Evolutionary conservation across 2,113 vertebrate species (phyloP).

Genomic region (Cygnus buccinator): DNA sequence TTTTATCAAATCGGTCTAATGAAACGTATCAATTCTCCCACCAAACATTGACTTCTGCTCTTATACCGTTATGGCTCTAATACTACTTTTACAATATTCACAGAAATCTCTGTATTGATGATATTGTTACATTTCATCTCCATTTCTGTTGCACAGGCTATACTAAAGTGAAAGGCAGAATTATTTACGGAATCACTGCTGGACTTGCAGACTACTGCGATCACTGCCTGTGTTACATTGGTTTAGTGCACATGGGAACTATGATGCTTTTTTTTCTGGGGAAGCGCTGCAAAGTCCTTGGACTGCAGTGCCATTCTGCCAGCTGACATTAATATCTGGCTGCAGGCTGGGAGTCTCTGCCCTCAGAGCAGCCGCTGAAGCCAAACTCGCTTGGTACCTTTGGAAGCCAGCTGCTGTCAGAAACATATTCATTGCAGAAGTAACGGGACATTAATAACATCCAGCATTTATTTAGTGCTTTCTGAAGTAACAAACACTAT

Average conservation of each 20-base stretch:
- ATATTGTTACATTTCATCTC: neutral
- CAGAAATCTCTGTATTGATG: neutral
- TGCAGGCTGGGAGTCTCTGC: neutral
- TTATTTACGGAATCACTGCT: neutral
- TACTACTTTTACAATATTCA: neutral
- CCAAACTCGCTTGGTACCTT: neutral
- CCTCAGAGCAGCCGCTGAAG: neutral
- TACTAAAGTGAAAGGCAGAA: neutral
- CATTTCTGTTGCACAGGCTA: neutral
- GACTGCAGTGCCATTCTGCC: neutral
- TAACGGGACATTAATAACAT: neutral
- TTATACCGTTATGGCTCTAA: neutral
- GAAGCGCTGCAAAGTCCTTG: neutral
- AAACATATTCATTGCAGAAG: neutral
- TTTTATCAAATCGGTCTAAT: neutral
- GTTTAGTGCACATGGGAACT: fast-evolving
- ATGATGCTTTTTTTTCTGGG: neutral
- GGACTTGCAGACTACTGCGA: neutral
- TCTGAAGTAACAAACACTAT: neutral
- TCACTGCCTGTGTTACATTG: neutral
- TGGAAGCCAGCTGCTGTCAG: constrained; percentile 27
- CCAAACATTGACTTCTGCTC: neutral
- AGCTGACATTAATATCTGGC: neutral
- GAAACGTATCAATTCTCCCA: neutral
- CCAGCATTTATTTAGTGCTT: neutral